Evolutionary conservation across 2,113 vertebrate genomes (phyloP), one percentile per base, ranked within the genome.

Genomic region (Riparia riparia): DNA sequence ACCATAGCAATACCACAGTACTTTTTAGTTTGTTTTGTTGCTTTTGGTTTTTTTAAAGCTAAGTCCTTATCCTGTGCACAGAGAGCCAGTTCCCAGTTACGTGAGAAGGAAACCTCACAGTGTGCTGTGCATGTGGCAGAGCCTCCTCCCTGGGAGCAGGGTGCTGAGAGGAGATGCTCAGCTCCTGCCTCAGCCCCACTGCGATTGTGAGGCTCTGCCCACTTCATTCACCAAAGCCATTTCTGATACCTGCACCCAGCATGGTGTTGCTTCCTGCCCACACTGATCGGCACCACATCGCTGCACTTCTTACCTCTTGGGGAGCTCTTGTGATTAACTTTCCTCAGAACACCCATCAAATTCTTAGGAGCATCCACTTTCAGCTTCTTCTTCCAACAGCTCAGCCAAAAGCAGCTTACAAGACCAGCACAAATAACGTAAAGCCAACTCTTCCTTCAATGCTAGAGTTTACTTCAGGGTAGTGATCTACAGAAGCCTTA

Each of bases 1-100:
- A 94, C 95, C 87, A 96, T 96, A 94, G 95, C 90, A 87, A 91
- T 91, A 88, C 32, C 86, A 93, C 21, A 66, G 74, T 50, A 87
- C 54, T 88, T 80, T 90, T 73, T 61, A 57, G 39, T 80, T 79
- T 91, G 65, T 82, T 91, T 77, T 82, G 58, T 51, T 89, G 22
- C 47, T 54, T 88, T 82, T 37, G 12, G 1, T 25, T n/a, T 85
- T 88, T 85, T 86, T 63, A 7, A 92, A 92, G 72, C 78, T 32
- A 57, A 37, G 32, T 58, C 74, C 50, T 87, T 71, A 79, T 11
- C 31, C 57, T 57, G 26, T 7, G 22, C 63, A 84, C 74, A 74
- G 47, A 90, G 49, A 93, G n/a, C 6, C 68, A 77, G 39, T 12
- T 83, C 42, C 63, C 29, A n/a, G 42, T 19, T 57, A 20, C 1